Base-by-base conservation (phyloP, 2,888 invertebrate species). In the Nomada ferruginata region DNA sequence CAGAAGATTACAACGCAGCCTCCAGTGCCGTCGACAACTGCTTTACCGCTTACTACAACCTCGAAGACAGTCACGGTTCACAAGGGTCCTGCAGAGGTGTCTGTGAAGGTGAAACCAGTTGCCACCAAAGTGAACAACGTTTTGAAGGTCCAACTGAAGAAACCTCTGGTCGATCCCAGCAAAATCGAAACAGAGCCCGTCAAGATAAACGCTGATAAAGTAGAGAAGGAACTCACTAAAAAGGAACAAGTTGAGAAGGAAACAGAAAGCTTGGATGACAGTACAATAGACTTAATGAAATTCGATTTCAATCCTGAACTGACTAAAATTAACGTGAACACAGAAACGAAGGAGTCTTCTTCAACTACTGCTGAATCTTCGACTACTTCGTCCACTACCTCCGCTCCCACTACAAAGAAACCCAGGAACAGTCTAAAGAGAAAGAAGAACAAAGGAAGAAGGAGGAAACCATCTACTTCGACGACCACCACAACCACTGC, bases 361-460 rank as follows among this genome's bases (percentile, higher is more conserved):
- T 94, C 94, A 0, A 78, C 87, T n/a, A 74, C 65, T 0, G 69
- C 85, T n/a, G 26, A 20, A 20, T 26, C 57, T 2, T 57, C 94
- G 3, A 79, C 87, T n/a, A 76, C 66, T 0, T 77, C 85, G 94
- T 95, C 93, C 89, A 95, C 84, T 94, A 92, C 95, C 85, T 95
- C 93, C 89, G 95, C 84, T 94, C 92, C 95, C 85, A 94, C 95
- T 1, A 95, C 95, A 3, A 95, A 95, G 79, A 95, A 95, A 77
- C 94, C 95, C 0, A 95, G 94, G 89, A 92, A 94, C 15, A 94
- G 89, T 18, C 68, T 85, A 4, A 95, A 94, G 80, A 91, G 94
- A 76, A 95, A 95, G 92, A 93, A 93, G 87, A 93, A 93, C 80
- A 96, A 95, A 88, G 94, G 93, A 11, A 95, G 96, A 76, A 94